Evolutionary conservation across 2,797 vertebrate species (phyloP), one percentile per base, ranked within the genome.

Genomic region (Anolis apletophallus): DNA sequence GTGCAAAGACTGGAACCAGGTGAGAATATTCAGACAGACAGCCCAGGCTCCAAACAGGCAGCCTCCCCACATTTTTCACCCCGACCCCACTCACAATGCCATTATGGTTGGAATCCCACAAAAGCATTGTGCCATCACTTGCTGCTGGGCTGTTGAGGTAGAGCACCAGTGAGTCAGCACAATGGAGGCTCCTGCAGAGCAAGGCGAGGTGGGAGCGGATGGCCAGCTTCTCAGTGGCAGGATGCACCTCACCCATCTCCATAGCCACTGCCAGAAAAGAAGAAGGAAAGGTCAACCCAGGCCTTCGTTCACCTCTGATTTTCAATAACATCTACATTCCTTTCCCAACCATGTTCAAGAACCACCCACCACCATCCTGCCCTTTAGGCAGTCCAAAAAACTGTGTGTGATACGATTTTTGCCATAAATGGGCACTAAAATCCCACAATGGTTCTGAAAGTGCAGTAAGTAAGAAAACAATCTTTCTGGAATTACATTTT

Each of bases 31-130:
- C 68, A 23, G 3, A 16, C 29, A 54, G 13, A 46, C 11, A 59
- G 52, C 23, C 54, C 54, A 52, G 36, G 32, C 16, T 2, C 32
- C 34, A 12, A 7, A 12, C 7, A 10, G 12, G 13, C 34, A 57
- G 9, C 34, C 19, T 46, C 5, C 10, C 36, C 13, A 46, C 50
- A 0, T 61, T 72, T 79, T 59, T 10, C 34, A 9, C 8, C 74
- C 34, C 12, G 8, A 46, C 13, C 40, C 11, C 46, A 93, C 95
- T 93, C 93, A 97, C 97, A 29, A 97, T 96, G 93, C 97, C 97
- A 5, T 97, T 97, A 80, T 96, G 94, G 92, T 97, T 98, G 90
- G 95, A 94, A 81, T 97, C 97, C 97, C 97, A 97, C 46, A 98
- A 94, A 77, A 97, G 91, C 97, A 97, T 97, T 93, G 97, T 96